Conservation (phyloP, 2,888 invertebrate species). For the Lithosia quadra region DNA sequence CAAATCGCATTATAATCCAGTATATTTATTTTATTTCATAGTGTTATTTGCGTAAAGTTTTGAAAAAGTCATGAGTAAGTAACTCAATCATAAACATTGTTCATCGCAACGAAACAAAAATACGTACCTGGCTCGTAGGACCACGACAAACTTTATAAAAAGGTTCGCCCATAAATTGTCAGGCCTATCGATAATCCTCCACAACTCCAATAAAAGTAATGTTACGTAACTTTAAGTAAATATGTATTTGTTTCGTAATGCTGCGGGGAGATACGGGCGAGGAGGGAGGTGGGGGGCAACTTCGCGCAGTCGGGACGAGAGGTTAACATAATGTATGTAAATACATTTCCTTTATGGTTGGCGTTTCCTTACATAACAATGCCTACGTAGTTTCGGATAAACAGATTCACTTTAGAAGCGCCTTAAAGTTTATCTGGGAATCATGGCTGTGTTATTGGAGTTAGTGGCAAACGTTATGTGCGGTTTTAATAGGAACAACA, state of each 20-base stretch:
- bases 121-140: neutral
- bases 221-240: slow-evolving; percentile 11
- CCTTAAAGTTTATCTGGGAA: neutral
- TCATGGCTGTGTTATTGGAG: neutral
- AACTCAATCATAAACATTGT: neutral
- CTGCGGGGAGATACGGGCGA: neutral
- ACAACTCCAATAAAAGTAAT: neutral
- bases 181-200: neutral
- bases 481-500: no score
- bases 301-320: neutral
- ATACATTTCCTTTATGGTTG: slow-evolving; percentile 2
- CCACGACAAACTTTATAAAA: neutral
- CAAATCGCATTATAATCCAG: no score
- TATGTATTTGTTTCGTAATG: slow-evolving; percentile 13
- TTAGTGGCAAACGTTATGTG: neutral
- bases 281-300: neutral
- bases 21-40: neutral
- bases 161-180: neutral
- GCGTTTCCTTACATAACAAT: slow-evolving; percentile 6
- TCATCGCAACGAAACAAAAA: neutral
- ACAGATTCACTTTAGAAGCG: neutral
- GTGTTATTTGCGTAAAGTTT: neutral
- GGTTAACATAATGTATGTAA: slow-evolving; percentile 21
- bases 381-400: neutral
- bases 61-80: neutral